Percentiles rank a stretch among this genome's conserved stretches.
Conservation (phyloP, 2,797 vertebrate species). For the Ispidina lecontei region DNA sequence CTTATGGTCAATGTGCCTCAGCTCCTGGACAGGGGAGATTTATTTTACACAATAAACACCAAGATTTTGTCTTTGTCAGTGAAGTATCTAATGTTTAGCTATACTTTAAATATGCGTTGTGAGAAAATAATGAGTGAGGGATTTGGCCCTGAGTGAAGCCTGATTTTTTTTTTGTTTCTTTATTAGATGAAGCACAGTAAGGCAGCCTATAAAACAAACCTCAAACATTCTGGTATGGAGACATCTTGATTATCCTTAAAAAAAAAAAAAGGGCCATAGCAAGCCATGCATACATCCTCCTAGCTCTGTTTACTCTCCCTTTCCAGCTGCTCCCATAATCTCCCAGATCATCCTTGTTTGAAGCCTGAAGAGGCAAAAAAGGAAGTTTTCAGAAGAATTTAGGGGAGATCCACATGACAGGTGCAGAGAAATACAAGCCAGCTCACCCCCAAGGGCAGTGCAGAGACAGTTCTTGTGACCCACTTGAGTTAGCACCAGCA, state of each 20-base stretch:
- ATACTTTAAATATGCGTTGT: neutral
- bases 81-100: neutral
- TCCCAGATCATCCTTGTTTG: neutral
- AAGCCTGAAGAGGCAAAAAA: neutral
- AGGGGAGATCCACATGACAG: neutral
- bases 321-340: neutral
- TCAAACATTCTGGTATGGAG: neutral
- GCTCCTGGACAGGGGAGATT: neutral
- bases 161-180: neutral
- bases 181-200: neutral
- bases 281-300: neutral
- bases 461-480: neutral
- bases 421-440: neutral
- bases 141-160: neutral
- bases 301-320: neutral
- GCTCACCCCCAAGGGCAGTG: neutral
- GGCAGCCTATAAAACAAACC: neutral
- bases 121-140: neutral
- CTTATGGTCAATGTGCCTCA: neutral
- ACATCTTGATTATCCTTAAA: neutral
- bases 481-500: neutral
- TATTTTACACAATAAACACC: neutral
- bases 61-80: neutral
- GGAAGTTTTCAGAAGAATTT: neutral
- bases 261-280: neutral